Base-by-base conservation (phyloP, 2,888 invertebrate genomes). In the Cataglyphis altisquamis region DNA sequence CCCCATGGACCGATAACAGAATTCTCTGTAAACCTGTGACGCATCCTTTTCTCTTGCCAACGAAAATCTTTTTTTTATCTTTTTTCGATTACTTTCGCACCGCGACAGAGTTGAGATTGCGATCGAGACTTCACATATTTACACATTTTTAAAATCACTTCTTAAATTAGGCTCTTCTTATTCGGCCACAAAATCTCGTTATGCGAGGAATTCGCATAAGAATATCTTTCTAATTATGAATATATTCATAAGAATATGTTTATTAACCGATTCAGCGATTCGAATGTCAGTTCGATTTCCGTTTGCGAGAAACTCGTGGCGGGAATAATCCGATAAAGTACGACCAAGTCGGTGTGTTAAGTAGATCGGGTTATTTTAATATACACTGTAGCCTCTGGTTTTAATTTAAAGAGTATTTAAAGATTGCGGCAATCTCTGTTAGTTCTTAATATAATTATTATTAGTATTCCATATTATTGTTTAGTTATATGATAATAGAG, bases 101-200 rank as follows among this genome's bases (percentile, higher is more conserved):
- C 18, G 25, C 64, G 70, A 68, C 15, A 29, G 29, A n/a, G 29
- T 18, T 41, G 80, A 68, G 84, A 72, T 62, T 80, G 85, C 66
- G 81, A 87, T 85, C 82, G 64, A 73, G 64, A 82, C 66, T 67
- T 86, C 57, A 63, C 75, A 78, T 90, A 90, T 90, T 91, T 86
- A 90, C 85, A 84, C 83, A 86, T 84, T 86, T 88, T 89, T 87
- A 86, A 84, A 89, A 88, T 90, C 84, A 88, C 86, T 86, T 55
- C 78, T 89, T 89, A 89, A 92, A 92, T 91, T 90, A 89, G 90
- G 77, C 85, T 88, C 84, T 84, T 81, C 85, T 91, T 91, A 91
- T 91, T 90, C 70, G 81, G 86, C 78, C 87, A 87, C 83, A 86
- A 84, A 91, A 91, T 90, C 89, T 81, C 66, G 82, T 89, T 87